Evolutionary conservation across 2,113 vertebrate species (phyloP), one percentile per base, ranked within the genome.

Genomic region (Rhea americana): DNA sequence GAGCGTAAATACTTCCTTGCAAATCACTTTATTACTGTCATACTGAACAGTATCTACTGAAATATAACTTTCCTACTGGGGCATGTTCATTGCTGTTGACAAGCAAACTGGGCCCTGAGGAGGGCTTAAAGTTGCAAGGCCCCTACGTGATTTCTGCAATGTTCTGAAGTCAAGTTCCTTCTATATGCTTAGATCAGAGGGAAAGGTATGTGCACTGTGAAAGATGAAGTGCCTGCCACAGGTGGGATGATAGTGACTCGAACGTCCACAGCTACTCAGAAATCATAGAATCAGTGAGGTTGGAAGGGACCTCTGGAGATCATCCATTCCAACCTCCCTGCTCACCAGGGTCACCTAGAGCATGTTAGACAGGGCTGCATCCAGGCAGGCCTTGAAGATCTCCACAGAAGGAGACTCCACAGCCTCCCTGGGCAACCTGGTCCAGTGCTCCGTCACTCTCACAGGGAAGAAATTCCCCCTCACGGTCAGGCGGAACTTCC

Each of bases 71-170:
- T 74, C 73, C 59, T 32, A 0, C 6, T 41, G 9, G 32, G 35
- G 32, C 5, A 2, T 51, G 2, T 85, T 71, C 67, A 61, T 37
- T 71, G 62, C 25, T 22, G 25, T 32, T 82, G 71, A 51, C 66
- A 68, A 51, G 45, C 3, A 48, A 76, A 51, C 47, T 3, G 0
- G 24, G 39, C 26, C 47, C 14, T 18, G 51, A 32, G 56, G 18
- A 82, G 25, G 18, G 37, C 21, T 48, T 13, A 35, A 74, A 14
- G 59, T 14, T 41, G 20, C 43, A 26, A 39, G 37, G 41, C 18
- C 5, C 17, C 7, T 50, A 1, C 1, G 0, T 39, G 50, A 5
- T 53, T 56, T 53, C 37, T 66, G n/a, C 12, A 21, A 1, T 48
- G 37, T 56, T 53, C 55, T 37, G 2, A 14, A 21, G 7, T 32